Evolutionary conservation across 2,113 vertebrate species (phyloP), one percentile per base, ranked within the genome.

Genomic region (Ariopsis seemanni): DNA sequence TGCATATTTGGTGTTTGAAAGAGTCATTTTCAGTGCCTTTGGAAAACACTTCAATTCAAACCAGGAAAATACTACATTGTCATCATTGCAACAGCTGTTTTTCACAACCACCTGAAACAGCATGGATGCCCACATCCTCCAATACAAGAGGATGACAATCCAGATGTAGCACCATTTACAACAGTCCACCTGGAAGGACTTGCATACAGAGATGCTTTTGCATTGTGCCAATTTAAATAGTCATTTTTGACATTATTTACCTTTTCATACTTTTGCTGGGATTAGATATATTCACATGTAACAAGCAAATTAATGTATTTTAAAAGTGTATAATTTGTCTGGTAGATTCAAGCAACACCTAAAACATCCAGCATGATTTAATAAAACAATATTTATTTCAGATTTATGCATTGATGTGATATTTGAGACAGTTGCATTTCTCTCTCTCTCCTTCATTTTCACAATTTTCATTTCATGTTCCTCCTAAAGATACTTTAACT

Each of bases 1-100:
- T 9, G 17, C 87, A 85, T 90, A 77, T 75, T 89, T 84, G 85
- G 71, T 69, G 12, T 87, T 69, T 84, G 82, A 53, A 84, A 89
- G 62, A 87, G 53, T 88, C 18, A 3, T 78, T 90, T 88, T 71
- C 78, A 90, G 79, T 86, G 67, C 74, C 84, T 85, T 74, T 42
- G 42, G 42, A 42, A 42, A 42, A 42, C 42, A 42, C 42, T 89
- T 12, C 2, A 17, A 18, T 90, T 85, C 42, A 63, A 85, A 71
- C 82, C 74, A 85, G 80, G 67, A 67, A 77, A 72, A 84, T 89
- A 60, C 62, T 89, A 80, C 52, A 78, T 67, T 58, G 42, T 42
- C 42, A 42, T 42, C 42, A 42, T 42, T 42, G 42, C 86, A 87
- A 90, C 71, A 86, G 71, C 85, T 69, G 62, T 86, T 72, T 42